These are phyloP conservation scores for Catocala nupta DNA, from an alignment of 2,888 invertebrate genomes.

Conservation along the genomic window DNA sequence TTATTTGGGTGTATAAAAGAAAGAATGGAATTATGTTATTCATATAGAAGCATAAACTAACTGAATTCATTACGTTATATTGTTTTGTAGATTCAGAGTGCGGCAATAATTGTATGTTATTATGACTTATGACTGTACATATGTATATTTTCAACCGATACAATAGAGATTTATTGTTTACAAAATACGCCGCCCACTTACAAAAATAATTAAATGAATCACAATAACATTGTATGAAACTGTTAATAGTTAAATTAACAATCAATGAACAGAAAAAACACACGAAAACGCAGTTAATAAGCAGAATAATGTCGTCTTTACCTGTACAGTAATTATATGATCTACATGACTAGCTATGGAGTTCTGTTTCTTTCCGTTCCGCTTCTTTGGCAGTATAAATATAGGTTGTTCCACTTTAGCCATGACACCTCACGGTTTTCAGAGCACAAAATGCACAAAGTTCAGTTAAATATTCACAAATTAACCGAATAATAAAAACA, in stretches of 20 bases:
- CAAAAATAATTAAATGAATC: neutral
- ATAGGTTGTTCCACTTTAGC: slow-evolving; percentile 83
- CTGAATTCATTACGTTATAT: no score
- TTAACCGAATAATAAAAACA: slow-evolving; percentile 35
- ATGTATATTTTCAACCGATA: no score
- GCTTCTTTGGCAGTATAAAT: slow-evolving; percentile 88
- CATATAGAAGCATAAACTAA: no score
- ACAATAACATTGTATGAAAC: neutral
- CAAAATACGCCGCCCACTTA: neutral
- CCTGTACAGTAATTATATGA: slow-evolving; percentile 89
- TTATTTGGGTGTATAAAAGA: no score
- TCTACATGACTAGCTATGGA: slow-evolving; percentile 87
- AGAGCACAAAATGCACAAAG: slow-evolving; percentile 4
- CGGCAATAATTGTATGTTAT: no score
- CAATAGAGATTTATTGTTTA: neutral
- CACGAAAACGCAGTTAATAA: slow-evolving; percentile 9
- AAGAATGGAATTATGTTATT: no score
- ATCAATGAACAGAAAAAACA: neutral
- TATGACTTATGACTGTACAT: no score
- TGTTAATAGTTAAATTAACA: neutral
- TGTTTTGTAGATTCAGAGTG: no score
- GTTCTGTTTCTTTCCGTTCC: slow-evolving; percentile 86
- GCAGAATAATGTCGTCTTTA: slow-evolving; percentile 53
- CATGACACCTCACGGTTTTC: slow-evolving; percentile 55
- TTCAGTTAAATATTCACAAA: slow-evolving; percentile 16